Conservation (phyloP, 2,113 vertebrate genomes). For the Epinephelus lanceolatus region DNA sequence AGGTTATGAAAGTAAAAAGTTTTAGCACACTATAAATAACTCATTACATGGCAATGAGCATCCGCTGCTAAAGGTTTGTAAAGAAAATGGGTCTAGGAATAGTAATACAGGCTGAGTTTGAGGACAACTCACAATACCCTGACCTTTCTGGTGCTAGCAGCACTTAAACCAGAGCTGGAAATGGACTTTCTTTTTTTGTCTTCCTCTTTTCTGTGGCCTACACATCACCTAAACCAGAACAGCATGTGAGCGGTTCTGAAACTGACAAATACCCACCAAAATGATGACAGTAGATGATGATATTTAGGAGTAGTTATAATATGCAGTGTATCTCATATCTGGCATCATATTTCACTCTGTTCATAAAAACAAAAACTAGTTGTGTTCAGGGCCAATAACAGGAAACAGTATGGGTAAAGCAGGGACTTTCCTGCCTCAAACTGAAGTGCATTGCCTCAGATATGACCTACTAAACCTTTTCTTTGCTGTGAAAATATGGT, state of each 20-base stretch:
- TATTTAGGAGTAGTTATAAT: neutral
- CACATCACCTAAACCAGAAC: neutral
- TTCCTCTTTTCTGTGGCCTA: neutral
- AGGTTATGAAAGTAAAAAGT: neutral
- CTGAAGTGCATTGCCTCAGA: neutral
- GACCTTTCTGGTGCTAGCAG: slow-evolving; percentile 7
- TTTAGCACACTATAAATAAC: neutral
- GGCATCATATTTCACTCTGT: neutral
- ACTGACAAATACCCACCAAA: neutral
- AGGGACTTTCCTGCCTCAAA: neutral
- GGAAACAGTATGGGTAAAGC: neutral
- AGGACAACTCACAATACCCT: slow-evolving; percentile 35
- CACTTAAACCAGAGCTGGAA: slow-evolving; percentile 40
- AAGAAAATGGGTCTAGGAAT: neutral
- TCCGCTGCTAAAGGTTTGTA: neutral
- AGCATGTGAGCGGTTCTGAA: slow-evolving; percentile 6
- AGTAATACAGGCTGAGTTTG: slow-evolving; percentile 1
- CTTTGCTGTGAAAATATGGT: neutral
- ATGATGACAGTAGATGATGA: neutral
- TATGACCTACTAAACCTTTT: neutral
- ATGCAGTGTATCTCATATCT: neutral
- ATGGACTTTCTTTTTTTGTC: slow-evolving; percentile 10
- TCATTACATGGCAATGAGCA: neutral
- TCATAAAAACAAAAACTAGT: neutral
- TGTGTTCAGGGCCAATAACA: neutral